Evolutionary conservation across 2,888 invertebrate genomes (phyloP).

Genomic region (Rutpela maculata): DNA sequence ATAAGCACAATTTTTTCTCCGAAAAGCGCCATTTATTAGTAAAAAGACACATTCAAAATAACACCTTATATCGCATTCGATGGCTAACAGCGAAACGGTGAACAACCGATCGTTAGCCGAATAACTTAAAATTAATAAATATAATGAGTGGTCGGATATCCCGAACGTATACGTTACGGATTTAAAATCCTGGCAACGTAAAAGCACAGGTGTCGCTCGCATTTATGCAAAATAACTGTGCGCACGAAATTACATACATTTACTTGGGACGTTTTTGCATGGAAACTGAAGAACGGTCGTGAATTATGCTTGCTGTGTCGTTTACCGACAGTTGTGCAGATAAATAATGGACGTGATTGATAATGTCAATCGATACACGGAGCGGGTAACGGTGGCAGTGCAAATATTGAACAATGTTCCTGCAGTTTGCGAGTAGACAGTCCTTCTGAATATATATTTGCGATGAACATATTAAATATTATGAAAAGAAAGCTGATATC

Average conservation of each 20-base stretch:
- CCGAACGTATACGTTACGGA: conserved; percentile 13
- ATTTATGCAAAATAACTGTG: conserved; percentile 57
- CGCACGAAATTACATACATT: conserved; percentile 55
- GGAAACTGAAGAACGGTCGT: conserved; percentile 49
- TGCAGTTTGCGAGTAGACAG: not conserved
- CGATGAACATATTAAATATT: too few species aligned
- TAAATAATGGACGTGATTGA: conserved; percentile 19
- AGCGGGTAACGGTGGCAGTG: not conserved
- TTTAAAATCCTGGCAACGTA: conserved; percentile 20
- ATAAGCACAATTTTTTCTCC: conserved; percentile 25
- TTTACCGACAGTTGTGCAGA: conserved; percentile 28
- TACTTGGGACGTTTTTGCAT: conserved; percentile 48
- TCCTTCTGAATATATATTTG: not conserved
- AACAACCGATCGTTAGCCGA: conserved; percentile 48
- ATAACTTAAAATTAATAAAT: conserved; percentile 49
- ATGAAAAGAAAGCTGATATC: too few species aligned
- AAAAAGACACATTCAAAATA: conserved; percentile 24
- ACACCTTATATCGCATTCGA: conserved; percentile 19
- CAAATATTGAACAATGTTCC: not conserved
- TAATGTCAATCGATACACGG: conserved; percentile 7
- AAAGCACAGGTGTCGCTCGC: conserved; percentile 55
- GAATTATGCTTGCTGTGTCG: conserved; percentile 48
- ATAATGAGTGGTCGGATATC: conserved; percentile 44
- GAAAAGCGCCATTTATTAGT: not conserved
- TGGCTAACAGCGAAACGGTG: conserved; percentile 51